These are phyloP conservation scores for Camponotus vicinus DNA, from an alignment of 1,140 invertebrate genomes.

Conservation along the genomic window DNA sequence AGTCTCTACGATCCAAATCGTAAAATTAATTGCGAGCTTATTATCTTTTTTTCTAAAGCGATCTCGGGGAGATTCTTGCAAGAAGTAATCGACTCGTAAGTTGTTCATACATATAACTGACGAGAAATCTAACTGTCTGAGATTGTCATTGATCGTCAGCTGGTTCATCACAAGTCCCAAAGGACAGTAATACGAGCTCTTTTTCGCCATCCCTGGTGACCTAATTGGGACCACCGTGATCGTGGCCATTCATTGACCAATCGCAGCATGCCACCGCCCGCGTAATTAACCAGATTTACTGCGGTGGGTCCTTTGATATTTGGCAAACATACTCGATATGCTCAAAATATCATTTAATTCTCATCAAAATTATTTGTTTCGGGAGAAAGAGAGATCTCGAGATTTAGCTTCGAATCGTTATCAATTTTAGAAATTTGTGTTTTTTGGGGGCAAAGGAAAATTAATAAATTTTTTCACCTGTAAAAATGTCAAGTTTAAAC, in stretches of 20 bases:
- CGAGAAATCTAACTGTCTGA: constrained; percentile 47
- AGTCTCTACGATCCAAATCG: neutral
- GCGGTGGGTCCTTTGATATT: constrained; percentile 70
- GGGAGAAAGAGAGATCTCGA: neutral
- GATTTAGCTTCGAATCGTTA: constrained; percentile 1
- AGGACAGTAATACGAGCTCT: constrained; percentile 75
- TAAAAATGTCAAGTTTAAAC: neutral
- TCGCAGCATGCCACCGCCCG: constrained; percentile 44
- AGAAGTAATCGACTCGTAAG: neutral
- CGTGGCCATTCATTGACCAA: constrained; percentile 64
- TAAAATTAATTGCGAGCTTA: constrained; percentile 27
- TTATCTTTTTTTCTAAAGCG: neutral
- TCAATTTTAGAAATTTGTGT: neutral
- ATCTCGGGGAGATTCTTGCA: neutral
- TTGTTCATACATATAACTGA: neutral
- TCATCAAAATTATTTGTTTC: neutral
- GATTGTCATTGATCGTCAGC: constrained; percentile 50
- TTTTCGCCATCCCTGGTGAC: constrained; percentile 74
- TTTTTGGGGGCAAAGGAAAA: neutral
- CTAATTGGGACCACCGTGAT: constrained; percentile 81
- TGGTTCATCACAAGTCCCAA: constrained; percentile 58
- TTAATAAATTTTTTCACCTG: neutral
- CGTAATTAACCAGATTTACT: constrained; percentile 75
- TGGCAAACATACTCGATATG: constrained; percentile 14
- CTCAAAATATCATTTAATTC: neutral